Percentiles rank a stretch among this genome's conserved stretches.
These are phyloP conservation scores for Tyrannus savana DNA, from an alignment of 2,113 vertebrate genomes.

Conservation along the genomic window DNA sequence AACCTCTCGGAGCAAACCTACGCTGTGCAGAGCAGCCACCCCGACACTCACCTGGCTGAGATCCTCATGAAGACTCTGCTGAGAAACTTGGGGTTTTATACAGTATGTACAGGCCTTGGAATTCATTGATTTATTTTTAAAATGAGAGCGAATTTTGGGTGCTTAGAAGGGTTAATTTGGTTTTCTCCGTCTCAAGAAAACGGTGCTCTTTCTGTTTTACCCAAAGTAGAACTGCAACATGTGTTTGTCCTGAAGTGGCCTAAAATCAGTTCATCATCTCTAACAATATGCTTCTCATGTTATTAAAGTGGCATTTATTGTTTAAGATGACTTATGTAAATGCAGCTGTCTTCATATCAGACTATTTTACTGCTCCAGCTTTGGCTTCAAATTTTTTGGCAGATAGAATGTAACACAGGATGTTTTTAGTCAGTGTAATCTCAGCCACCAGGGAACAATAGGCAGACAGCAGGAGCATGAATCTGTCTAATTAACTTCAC, in stretches of 20 bases:
- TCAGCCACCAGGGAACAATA: neutral
- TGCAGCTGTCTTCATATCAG: neutral
- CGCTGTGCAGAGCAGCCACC: conserved; percentile 80
- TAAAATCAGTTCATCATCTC: neutral
- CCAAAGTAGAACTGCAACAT: neutral
- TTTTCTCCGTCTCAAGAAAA: neutral
- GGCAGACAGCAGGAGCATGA: neutral
- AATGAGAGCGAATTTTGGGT: neutral
- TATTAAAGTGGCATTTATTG: neutral
- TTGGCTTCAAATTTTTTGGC: neutral
- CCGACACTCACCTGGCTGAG: conserved; percentile 95
- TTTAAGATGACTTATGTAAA: neutral
- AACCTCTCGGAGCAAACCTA: conserved; percentile 77
- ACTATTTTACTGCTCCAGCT: neutral
- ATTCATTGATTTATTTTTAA: neutral
- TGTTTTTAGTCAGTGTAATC: neutral
- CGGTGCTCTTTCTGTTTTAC: neutral
- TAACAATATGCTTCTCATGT: neutral
- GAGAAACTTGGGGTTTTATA: conserved; percentile 97
- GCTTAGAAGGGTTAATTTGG: neutral
- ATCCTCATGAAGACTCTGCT: conserved; percentile 98
- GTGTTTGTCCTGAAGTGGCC: neutral
- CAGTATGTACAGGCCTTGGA: conserved; percentile 76
- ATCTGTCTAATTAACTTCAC: neutral
- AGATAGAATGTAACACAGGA: neutral